phyloP scores from a whole-genome alignment of 2,113 vertebrate genomes.

The Otus sunia region DNA sequence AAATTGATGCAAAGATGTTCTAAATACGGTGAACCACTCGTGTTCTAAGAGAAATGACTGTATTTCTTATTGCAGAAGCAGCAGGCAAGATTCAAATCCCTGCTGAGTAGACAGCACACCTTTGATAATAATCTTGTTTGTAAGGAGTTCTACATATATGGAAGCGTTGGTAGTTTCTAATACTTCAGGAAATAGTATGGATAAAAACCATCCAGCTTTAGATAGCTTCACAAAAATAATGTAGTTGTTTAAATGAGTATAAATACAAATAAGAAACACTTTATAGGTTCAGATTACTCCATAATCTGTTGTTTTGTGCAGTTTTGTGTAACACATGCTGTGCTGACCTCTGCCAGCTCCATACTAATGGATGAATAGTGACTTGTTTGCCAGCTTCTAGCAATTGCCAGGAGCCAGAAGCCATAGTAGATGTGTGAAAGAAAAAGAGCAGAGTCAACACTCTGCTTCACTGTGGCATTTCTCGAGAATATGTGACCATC shows the following conservation, averaged over 20 bases:
- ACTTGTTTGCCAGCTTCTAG: neutral
- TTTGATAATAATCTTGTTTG: slow-evolving; percentile 20
- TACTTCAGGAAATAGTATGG: neutral
- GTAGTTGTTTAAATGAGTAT: neutral
- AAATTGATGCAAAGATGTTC: neutral
- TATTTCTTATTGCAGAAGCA: neutral
- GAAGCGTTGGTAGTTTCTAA: neutral
- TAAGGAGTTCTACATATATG: neutral
- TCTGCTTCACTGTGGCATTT: neutral
- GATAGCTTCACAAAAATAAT: neutral
- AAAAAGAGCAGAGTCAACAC: neutral
- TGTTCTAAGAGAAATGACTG: neutral
- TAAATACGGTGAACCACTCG: neutral
- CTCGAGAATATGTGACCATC: neutral
- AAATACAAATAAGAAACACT: neutral
- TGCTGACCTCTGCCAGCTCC: neutral
- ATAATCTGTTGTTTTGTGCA: neutral
- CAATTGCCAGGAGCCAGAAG: neutral
- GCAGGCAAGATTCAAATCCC: neutral
- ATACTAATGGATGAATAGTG: neutral
- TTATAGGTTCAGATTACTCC: neutral
- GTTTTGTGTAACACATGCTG: neutral
- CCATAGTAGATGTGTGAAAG: neutral
- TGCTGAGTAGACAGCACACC: slow-evolving; percentile 12
- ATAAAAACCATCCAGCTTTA: neutral